Conservation (phyloP, 2,888 invertebrate species). For the Maniola hyperantus region DNA sequence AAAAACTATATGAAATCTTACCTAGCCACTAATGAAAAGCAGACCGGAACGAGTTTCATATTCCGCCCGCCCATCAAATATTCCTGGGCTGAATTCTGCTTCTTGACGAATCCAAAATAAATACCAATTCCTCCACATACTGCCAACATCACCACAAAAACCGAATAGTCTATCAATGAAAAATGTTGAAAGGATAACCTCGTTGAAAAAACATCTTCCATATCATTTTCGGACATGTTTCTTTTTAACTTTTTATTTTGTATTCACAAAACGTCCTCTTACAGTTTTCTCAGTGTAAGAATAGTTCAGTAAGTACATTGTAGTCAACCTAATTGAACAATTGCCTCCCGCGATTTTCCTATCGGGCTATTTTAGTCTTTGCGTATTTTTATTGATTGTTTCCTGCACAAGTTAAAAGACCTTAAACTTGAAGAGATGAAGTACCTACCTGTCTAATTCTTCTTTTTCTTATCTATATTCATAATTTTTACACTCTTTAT, state of each 20-base stretch:
- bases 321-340: slow-evolving; percentile 60
- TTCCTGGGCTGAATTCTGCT: slow-evolving; percentile 83
- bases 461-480: not conserved
- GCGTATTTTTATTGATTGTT: slow-evolving; percentile 54
- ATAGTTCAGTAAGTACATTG: slow-evolving; percentile 10
- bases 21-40: slow-evolving; percentile 92
- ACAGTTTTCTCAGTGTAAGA: slow-evolving; percentile 24
- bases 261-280: slow-evolving; percentile 23
- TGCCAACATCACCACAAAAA: slow-evolving; percentile 87
- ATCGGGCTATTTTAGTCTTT: slow-evolving; percentile 56
- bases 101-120: slow-evolving; percentile 89
- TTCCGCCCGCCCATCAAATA: slow-evolving; percentile 91
- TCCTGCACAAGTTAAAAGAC: slow-evolving; percentile 55
- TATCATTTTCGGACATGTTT: slow-evolving; percentile 47
- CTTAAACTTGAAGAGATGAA: slow-evolving; percentile 24
- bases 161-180: slow-evolving; percentile 84
- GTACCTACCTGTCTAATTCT: not conserved
- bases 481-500: too few relatives aligned
- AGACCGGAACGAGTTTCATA: slow-evolving; percentile 90
- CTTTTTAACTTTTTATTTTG: slow-evolving; percentile 10
- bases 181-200: slow-evolving; percentile 70
- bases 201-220: slow-evolving; percentile 54
- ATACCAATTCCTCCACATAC: slow-evolving; percentile 89
- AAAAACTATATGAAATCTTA: slow-evolving; percentile 56
- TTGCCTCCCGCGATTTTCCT: slow-evolving; percentile 62